Evolutionary conservation across 2,888 invertebrate species (phyloP).

Genomic region (Mellilla xanthometata): DNA sequence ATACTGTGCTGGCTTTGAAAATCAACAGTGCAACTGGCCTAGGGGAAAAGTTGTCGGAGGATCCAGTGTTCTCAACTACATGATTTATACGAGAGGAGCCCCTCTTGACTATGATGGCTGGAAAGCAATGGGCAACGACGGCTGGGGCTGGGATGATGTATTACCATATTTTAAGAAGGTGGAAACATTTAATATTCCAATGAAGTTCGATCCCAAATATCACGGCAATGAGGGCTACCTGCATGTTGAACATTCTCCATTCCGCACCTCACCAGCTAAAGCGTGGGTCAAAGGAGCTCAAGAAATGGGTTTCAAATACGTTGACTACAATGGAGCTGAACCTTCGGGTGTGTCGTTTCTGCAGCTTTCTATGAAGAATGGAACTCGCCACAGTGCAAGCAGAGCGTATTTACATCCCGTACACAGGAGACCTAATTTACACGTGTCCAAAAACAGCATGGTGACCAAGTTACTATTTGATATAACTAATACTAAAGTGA

Average conservation of each 20-base stretch:
- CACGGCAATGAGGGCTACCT: slow-evolving; percentile 83
- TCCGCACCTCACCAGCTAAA: slow-evolving; percentile 71
- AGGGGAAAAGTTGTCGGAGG: slow-evolving; percentile 93
- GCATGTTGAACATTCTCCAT: slow-evolving; percentile 79
- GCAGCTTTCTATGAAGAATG: slow-evolving; percentile 85
- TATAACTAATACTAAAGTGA: slow-evolving; percentile 76
- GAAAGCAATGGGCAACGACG: slow-evolving; percentile 86
- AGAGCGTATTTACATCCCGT: slow-evolving; percentile 85
- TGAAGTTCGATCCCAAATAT: slow-evolving; percentile 71
- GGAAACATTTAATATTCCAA: slow-evolving; percentile 86
- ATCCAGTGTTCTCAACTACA: slow-evolving; percentile 89
- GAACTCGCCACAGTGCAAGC: slow-evolving; percentile 86
- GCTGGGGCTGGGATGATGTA: slow-evolving; percentile 89
- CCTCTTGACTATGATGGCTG: slow-evolving; percentile 89
- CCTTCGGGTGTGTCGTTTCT: slow-evolving; percentile 84
- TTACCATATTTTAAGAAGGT: slow-evolving; percentile 90
- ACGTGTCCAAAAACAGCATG: slow-evolving; percentile 82
- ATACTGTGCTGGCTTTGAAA: slow-evolving; percentile 89
- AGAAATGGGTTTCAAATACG: slow-evolving; percentile 82
- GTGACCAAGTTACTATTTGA: slow-evolving; percentile 84
- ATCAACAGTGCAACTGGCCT: slow-evolving; percentile 90
- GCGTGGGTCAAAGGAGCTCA: slow-evolving; percentile 84
- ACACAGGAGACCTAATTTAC: slow-evolving; percentile 82
- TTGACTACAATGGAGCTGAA: slow-evolving; percentile 84
- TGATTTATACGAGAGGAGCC: slow-evolving; percentile 90